Conservation (phyloP, 2,797 vertebrate genomes). For the Acanthurus tractus region DNA sequence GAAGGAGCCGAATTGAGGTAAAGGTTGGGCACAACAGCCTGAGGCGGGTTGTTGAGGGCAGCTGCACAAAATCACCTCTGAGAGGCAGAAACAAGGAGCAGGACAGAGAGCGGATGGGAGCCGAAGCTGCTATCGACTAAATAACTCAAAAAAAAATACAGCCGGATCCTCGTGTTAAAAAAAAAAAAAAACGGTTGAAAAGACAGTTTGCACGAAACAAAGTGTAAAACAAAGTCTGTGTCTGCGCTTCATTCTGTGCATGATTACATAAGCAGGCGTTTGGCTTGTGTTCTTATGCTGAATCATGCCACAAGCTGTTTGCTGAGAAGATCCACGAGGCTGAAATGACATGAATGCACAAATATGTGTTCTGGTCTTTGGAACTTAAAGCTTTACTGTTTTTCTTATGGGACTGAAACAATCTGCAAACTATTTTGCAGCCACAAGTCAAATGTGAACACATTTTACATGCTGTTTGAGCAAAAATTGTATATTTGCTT, state of each 20-base stretch:
- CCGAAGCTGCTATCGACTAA: slow-evolving; percentile 19
- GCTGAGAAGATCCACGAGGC: slow-evolving; percentile 22
- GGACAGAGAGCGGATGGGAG: background rate
- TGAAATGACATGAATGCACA: slow-evolving; percentile 23
- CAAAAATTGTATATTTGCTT: too few relatives aligned
- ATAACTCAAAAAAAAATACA: slow-evolving; percentile 4
- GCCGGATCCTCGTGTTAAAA: background rate
- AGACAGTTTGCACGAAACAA: background rate
- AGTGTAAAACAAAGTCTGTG: slow-evolving; percentile 6
- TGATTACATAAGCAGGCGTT: slow-evolving; percentile 15
- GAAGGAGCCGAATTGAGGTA: slow-evolving; percentile 42
- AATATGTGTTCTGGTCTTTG: slow-evolving; percentile 10
- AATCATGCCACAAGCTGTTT: slow-evolving; percentile 41
- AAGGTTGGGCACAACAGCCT: slow-evolving; percentile 67
- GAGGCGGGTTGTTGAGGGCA: slow-evolving; percentile 52
- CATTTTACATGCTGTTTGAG: too few relatives aligned
- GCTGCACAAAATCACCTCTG: slow-evolving; percentile 42
- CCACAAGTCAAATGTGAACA: too few relatives aligned
- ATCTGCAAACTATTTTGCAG: background rate
- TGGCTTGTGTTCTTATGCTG: slow-evolving; percentile 18
- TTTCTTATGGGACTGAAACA: background rate
- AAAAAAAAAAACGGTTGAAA: background rate
- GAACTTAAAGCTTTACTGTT: background rate
- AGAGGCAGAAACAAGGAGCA: slow-evolving; percentile 16
- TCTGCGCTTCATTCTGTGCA: slow-evolving; percentile 1